phyloP scores from a whole-genome alignment of 2,113 vertebrate genomes.

The Tympanuchus pallidicinctus region DNA sequence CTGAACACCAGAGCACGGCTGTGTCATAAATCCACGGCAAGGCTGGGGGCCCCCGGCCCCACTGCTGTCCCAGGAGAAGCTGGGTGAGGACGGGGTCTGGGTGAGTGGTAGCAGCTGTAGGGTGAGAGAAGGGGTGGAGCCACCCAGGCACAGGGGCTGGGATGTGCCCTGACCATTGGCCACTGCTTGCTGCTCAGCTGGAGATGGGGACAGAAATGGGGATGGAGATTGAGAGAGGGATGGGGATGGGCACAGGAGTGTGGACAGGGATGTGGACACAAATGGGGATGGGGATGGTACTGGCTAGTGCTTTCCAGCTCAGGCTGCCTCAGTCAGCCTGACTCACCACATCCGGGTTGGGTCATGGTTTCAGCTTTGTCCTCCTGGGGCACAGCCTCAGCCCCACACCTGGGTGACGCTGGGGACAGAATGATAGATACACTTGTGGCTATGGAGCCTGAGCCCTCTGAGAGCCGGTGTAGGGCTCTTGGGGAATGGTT shows the following conservation, averaged over 20 bases:
- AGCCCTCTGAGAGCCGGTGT: background rate
- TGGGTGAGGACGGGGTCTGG: background rate
- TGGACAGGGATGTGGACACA: background rate
- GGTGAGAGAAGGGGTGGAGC: background rate
- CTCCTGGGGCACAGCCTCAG: background rate
- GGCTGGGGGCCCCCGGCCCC: background rate
- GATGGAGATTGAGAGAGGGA: too few relatives aligned
- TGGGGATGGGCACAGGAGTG: too few relatives aligned
- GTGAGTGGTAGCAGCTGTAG: slow-evolving; percentile 34
- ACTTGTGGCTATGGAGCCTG: background rate
- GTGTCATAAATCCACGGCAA: slow-evolving; percentile 51
- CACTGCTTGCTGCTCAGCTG: background rate
- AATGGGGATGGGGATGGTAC: background rate
- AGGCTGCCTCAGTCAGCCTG: background rate
- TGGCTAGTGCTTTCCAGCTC: slow-evolving; percentile 10
- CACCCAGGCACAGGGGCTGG: background rate
- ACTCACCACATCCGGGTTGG: background rate
- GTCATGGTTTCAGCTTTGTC: slow-evolving; percentile 55
- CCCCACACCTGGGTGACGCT: background rate
- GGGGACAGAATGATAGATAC: background rate
- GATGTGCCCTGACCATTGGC: background rate
- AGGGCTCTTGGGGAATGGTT: background rate
- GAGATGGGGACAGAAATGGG: fast-evolving
- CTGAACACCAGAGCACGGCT: background rate
- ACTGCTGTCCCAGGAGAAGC: slow-evolving; percentile 9